phyloP scores from a whole-genome alignment of 2,797 vertebrate genomes.

The Eptatretus atami region DNA sequence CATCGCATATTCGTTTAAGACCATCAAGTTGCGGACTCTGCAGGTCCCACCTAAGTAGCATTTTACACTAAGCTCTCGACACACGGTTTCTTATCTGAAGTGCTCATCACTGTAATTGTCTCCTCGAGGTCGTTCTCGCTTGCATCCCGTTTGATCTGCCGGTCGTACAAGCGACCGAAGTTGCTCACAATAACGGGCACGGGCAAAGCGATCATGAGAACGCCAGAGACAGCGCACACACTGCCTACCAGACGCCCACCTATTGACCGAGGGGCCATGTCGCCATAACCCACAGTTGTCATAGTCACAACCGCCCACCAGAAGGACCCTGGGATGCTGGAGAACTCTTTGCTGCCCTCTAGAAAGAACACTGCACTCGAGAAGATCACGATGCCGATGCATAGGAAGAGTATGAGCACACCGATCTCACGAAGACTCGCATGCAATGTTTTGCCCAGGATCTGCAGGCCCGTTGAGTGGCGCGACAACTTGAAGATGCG shows the following conservation, averaged over 20 bases:
- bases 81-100: too few relatives aligned
- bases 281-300: background rate
- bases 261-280: background rate
- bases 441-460: background rate
- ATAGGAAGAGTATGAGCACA: background rate
- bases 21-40: too few relatives aligned
- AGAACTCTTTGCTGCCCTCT: background rate
- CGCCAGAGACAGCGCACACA: slow-evolving; percentile 1
- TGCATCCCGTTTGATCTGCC: background rate
- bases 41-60: too few relatives aligned
- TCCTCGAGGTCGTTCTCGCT: too few relatives aligned
- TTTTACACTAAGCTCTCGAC: too few relatives aligned
- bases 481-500: slow-evolving; percentile 1
- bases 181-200: slow-evolving; percentile 4
- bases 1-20: too few relatives aligned
- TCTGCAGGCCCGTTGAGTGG: background rate
- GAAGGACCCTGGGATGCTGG: slow-evolving; percentile 1
- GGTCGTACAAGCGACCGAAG: slow-evolving; percentile 2
- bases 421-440: background rate
- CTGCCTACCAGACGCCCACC: slow-evolving; percentile 1
- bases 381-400: slow-evolving; percentile 3
- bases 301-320: slow-evolving; percentile 4
- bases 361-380: background rate
- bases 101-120: too few relatives aligned
- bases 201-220: slow-evolving; percentile 3